Evolutionary conservation across 2,888 invertebrate species (phyloP).

Genomic region (Aphidoletes aphidimyza): DNA sequence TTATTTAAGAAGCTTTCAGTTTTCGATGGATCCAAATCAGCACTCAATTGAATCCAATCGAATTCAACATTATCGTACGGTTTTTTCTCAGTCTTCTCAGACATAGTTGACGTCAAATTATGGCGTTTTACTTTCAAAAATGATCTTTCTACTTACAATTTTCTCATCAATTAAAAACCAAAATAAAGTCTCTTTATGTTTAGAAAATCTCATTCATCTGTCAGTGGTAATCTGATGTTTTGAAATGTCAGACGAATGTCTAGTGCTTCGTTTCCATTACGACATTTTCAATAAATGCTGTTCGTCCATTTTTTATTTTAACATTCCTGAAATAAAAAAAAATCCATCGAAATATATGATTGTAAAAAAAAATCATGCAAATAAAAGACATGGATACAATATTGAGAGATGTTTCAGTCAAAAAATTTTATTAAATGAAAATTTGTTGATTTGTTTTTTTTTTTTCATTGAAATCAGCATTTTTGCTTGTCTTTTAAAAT

Average conservation of each 20-base stretch:
- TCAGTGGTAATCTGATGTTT: neutral
- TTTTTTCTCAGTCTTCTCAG: neutral
- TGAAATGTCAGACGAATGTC: neutral
- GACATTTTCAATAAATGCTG: neutral
- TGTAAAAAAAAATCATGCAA: neutral
- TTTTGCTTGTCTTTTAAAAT: neutral
- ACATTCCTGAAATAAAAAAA: neutral
- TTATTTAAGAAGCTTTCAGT: neutral
- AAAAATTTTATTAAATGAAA: neutral
- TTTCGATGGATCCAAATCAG: neutral
- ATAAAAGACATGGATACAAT: neutral
- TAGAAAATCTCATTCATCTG: conserved; percentile 2
- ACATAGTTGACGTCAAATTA: neutral
- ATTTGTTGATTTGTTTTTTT: neutral
- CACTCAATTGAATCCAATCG: conserved; percentile 28
- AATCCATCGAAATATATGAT: too few relatives aligned
- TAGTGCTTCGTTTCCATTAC: conserved; percentile 52
- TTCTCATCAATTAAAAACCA: neutral
- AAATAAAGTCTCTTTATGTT: neutral
- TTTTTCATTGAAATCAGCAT: conserved; percentile 40
- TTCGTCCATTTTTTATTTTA: conserved; percentile 26
- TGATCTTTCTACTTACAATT: neutral
- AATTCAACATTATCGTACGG: neutral
- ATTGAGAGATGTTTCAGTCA: conserved; percentile 20
- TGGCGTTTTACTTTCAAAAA: too few relatives aligned